These are phyloP conservation scores for Tachycineta bicolor DNA, from an alignment of 2,113 vertebrate species.

Conservation along the genomic window DNA sequence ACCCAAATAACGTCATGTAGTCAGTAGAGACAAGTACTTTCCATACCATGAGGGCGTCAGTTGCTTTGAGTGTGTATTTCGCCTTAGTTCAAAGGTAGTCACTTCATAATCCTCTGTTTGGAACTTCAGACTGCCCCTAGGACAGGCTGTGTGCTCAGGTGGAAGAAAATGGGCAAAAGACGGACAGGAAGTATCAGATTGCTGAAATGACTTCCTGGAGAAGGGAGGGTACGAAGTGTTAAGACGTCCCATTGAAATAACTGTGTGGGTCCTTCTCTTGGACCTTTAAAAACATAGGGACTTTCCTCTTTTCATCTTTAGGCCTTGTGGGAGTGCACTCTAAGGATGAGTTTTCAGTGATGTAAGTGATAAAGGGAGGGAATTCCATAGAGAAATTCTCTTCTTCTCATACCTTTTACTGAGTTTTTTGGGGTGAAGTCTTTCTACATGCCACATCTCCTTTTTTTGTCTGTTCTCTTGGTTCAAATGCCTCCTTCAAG, in stretches of 20 bases:
- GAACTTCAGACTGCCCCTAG: background rate
- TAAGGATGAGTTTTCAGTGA: background rate
- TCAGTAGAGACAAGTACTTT: background rate
- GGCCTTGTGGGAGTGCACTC: background rate
- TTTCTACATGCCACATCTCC: background rate
- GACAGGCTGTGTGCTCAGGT: background rate
- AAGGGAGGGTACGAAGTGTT: background rate
- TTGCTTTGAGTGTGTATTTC: background rate
- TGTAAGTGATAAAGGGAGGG: background rate
- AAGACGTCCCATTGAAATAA: background rate
- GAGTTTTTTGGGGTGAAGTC: background rate
- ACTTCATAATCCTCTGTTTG: background rate
- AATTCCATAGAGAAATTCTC: background rate
- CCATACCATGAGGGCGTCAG: background rate
- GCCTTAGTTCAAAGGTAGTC: background rate
- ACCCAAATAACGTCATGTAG: background rate
- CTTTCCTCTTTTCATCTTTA: background rate
- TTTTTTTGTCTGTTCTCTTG: conserved; percentile 1
- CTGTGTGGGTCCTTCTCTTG: background rate
- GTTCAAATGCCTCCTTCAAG: background rate
- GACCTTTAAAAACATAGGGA: background rate
- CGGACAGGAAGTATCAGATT: background rate
- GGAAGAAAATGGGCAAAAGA: background rate
- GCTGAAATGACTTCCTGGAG: background rate
- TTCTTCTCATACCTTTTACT: background rate